These are phyloP conservation scores for Drosophila paranaensis DNA, from an alignment of 2,888 invertebrate genomes.

Conservation along the genomic window DNA sequence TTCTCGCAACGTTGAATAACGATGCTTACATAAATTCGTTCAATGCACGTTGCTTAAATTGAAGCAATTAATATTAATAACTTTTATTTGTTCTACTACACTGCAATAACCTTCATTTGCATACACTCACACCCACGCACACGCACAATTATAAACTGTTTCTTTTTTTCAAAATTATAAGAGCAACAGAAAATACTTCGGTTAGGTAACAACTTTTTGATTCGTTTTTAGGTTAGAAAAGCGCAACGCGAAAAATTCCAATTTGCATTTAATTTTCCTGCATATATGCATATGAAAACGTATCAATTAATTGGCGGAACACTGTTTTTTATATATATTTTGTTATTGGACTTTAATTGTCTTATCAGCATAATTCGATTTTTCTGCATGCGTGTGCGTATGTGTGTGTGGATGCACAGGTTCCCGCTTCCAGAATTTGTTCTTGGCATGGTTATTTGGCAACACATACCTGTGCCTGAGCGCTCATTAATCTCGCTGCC, in stretches of 20 bases:
- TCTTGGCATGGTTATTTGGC: slow-evolving; percentile 25
- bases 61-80: slow-evolving; percentile 4
- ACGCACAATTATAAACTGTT: slow-evolving; percentile 11
- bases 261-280: slow-evolving; percentile 13
- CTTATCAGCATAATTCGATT: slow-evolving; percentile 47
- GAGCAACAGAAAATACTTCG: slow-evolving; percentile 35
- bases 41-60: slow-evolving; percentile 25
- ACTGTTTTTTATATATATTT: slow-evolving; percentile 20
- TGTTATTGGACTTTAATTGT: slow-evolving; percentile 43
- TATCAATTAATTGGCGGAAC: slow-evolving; percentile 26
- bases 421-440: slow-evolving; percentile 16
- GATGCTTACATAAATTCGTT: slow-evolving; percentile 48
- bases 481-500: slow-evolving; percentile 82
- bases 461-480: slow-evolving; percentile 83
- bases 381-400: slow-evolving; percentile 9
- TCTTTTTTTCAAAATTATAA: slow-evolving; percentile 19
- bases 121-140: neutral
- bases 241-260: slow-evolving; percentile 58
- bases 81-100: neutral
- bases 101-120: slow-evolving; percentile 5
- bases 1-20: slow-evolving; percentile 44
- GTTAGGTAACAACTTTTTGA: slow-evolving; percentile 80
- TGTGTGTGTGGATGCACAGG: slow-evolving; percentile 39
- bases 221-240: slow-evolving; percentile 81
- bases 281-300: slow-evolving; percentile 35